Percentiles rank a stretch among this genome's conserved stretches.
Evolutionary conservation across 2,888 invertebrate genomes (phyloP).

Genomic region (Athetis lepigone): DNA sequence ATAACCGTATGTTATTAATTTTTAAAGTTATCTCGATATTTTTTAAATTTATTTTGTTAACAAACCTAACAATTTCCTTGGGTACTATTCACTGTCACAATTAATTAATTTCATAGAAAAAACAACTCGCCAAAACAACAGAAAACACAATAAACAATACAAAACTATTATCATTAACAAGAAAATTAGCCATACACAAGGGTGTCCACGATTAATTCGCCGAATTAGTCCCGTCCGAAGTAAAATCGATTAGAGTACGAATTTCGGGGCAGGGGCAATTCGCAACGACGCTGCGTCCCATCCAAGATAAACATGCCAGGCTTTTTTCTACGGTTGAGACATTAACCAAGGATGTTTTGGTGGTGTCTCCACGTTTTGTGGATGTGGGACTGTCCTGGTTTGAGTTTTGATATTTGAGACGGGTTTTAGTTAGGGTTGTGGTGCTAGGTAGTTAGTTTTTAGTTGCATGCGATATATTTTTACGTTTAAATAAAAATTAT

Average conservation of each 20-base stretch:
- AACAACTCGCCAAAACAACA: slow-evolving; percentile 26
- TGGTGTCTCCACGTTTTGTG: slow-evolving; percentile 70
- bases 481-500: too few species aligned
- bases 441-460: too few species aligned
- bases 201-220: slow-evolving; percentile 89
- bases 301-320: slow-evolving; percentile 90
- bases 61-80: too few species aligned
- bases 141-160: slow-evolving; percentile 69
- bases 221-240: slow-evolving; percentile 88
- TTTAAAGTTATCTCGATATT: too few species aligned
- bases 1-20: too few species aligned
- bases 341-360: slow-evolving; percentile 88
- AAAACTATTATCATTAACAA: slow-evolving; percentile 78
- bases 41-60: too few species aligned
- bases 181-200: slow-evolving; percentile 86
- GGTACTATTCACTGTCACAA: too few species aligned
- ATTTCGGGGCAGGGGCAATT: slow-evolving; percentile 78
- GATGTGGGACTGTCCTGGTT: slow-evolving; percentile 53
- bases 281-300: slow-evolving; percentile 79
- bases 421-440: too few species aligned
- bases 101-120: neutral
- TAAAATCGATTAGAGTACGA: slow-evolving; percentile 87
- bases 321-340: slow-evolving; percentile 89
- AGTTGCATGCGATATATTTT: too few species aligned
- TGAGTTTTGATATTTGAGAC: slow-evolving; percentile 1